Evolutionary conservation across 2,888 invertebrate genomes (phyloP).

Genomic region (Spilosoma lubricipeda): DNA sequence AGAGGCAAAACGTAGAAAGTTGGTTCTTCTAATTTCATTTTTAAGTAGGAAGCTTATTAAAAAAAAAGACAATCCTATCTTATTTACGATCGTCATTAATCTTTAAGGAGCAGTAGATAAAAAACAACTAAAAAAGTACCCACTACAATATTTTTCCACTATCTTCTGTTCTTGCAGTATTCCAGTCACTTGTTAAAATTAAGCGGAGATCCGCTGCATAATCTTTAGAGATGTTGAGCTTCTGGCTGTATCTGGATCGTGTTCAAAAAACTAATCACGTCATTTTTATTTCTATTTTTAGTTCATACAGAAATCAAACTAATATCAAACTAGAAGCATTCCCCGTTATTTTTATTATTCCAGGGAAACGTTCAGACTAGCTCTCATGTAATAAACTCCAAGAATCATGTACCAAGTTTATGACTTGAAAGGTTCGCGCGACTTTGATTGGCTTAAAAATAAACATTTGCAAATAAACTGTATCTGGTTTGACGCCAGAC

Average conservation of each 20-base stretch:
- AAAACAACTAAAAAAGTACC: not conserved
- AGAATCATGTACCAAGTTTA: slow-evolving; percentile 9
- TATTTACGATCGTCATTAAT: not conserved
- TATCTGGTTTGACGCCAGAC: slow-evolving; percentile 44
- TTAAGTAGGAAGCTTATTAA: not conserved
- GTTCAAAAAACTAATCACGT: not conserved
- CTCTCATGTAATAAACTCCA: slow-evolving; percentile 3
- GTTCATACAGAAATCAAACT: not conserved
- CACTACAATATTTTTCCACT: too few species aligned
- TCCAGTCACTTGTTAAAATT: not conserved
- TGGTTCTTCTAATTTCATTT: not conserved
- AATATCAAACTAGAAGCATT: not conserved
- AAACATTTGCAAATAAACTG: slow-evolving; percentile 32
- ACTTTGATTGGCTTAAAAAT: slow-evolving; percentile 32
- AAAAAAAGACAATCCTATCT: not conserved
- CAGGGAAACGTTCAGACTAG: not conserved
- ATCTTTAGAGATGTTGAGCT: not conserved
- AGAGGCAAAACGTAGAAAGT: slow-evolving; percentile 9
- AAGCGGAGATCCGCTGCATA: not conserved
- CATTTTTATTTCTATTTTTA: not conserved
- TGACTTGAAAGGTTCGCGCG: slow-evolving; percentile 11
- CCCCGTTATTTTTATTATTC: not conserved
- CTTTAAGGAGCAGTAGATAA: not conserved
- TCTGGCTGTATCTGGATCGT: not conserved
- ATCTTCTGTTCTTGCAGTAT: not conserved